phyloP scores from a whole-genome alignment of 2,888 invertebrate species.

The Pinctada fucata region DNA sequence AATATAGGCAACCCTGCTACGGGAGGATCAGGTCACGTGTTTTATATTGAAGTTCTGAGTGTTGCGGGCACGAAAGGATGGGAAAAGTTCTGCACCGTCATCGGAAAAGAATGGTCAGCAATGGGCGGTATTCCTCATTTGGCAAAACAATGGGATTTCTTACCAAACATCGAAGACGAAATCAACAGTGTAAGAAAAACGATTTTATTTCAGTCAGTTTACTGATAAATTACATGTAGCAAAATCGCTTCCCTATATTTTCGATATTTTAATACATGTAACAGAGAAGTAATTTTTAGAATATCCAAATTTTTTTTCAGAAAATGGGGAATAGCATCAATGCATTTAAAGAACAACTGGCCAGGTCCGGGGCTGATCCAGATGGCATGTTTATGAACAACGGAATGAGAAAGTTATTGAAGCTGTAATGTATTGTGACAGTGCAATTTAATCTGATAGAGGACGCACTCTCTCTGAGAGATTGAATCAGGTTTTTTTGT shows the following conservation, averaged over 20 bases:
- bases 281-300: background rate
- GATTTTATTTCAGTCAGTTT: background rate
- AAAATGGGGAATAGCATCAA: conserved; percentile 13
- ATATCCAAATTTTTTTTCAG: background rate
- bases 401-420: conserved; percentile 9
- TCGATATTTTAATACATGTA: background rate
- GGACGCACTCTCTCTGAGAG: too few species aligned
- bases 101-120: conserved; percentile 23
- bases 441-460: too few species aligned
- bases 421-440: background rate
- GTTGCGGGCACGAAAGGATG: conserved; percentile 11
- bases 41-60: conserved; percentile 24
- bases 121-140: conserved; percentile 25
- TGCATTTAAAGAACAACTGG: conserved; percentile 16
- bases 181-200: conserved; percentile 19
- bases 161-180: conserved; percentile 17
- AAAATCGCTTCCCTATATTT: too few species aligned
- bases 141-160: conserved; percentile 28
- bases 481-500: background rate
- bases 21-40: conserved; percentile 15
- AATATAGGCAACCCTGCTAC: conserved; percentile 6
- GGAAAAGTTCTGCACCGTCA: conserved; percentile 23
- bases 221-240: too few species aligned
- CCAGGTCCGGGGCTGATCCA: conserved; percentile 18
- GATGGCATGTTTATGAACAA: conserved; percentile 27